Evolutionary conservation across 2,113 vertebrate species (phyloP), one percentile per base, ranked within the genome.

Genomic region (Pseudolaguvia tuberculata): DNA sequence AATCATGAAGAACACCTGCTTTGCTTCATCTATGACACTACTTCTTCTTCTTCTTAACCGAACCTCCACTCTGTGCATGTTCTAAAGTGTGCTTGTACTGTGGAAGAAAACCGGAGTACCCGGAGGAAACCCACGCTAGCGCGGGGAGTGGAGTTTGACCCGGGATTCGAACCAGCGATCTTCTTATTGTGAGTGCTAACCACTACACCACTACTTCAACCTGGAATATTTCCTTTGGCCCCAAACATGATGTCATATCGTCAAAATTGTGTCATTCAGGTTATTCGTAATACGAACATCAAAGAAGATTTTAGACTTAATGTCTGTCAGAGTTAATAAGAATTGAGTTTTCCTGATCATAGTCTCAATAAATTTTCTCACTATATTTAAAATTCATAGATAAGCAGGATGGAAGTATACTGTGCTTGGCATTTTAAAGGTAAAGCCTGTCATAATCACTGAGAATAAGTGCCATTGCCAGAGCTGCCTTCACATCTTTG

Each of bases 191-290:
- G n/a, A n/a, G n/a, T n/a, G n/a, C n/a, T n/a, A n/a, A n/a, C n/a
- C n/a, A n/a, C n/a, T n/a, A n/a, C n/a, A n/a, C n/a, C n/a, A n/a
- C n/a, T n/a, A n/a, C n/a, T n/a, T n/a, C n/a, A n/a, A n/a, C n/a
- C 56, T 61, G 25, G 17, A 47, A 50, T 57, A 70, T 77, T 70
- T 70, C 63, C 62, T 61, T 53, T 59, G 35, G 47, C 63, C 25
- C 35, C 56, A 70, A 70, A 25, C 51, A 35, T 62, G 80, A 79
- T 82, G 67, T 65, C 73, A 82, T 76, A 73, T 70, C 39, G 21
- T 76, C 77, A 45, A 35, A 76, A 55, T 31, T 75, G 66, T 52
- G 73, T 72, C 77, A 75, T 58, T 42, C 56, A 45, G 66, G 69
- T 31, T 3, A 79, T 81, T 76, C 72, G 73, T 79, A 70, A 65